Percentiles rank a stretch among this genome's conserved stretches.
Conservation (phyloP, 1,140 invertebrate species). For the Drosophila athabasca region DNA sequence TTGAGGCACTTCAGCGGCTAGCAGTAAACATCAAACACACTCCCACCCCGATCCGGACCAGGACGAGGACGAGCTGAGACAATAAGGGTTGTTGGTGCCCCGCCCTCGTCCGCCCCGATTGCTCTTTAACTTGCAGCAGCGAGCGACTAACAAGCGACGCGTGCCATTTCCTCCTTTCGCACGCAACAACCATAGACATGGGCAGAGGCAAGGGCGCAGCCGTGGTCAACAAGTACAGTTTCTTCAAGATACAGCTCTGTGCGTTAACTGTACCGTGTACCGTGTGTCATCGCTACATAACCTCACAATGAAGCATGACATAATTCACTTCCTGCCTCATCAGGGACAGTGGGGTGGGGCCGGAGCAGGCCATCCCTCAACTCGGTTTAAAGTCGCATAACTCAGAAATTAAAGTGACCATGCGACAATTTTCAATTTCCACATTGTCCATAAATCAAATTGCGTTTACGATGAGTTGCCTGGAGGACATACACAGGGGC, state of each 20-base stretch:
- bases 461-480: constrained; percentile 63
- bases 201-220: too few species aligned
- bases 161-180: constrained; percentile 69
- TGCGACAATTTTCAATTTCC: constrained; percentile 78
- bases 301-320: constrained; percentile 68
- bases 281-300: constrained; percentile 66
- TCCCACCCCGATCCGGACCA: constrained; percentile 2
- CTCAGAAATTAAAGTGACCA: constrained; percentile 81
- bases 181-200: constrained; percentile 34
- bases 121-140: constrained; percentile 69
- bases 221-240: constrained; percentile 62
- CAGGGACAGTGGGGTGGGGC: constrained; percentile 22
- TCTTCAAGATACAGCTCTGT: neutral
- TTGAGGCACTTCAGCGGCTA: constrained; percentile 65
- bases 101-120: constrained; percentile 38
- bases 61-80: constrained; percentile 1
- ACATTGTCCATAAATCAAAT: constrained; percentile 80
- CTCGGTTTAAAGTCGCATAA: constrained; percentile 77
- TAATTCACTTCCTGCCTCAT: constrained; percentile 73
- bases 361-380: constrained; percentile 25
- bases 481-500: constrained; percentile 39
- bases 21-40: constrained; percentile 47
- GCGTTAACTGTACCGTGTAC: constrained; percentile 61
- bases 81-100: constrained; percentile 43
- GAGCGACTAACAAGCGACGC: constrained; percentile 70